Evolutionary conservation across 2,113 vertebrate species (phyloP), one percentile per base, ranked within the genome.

Genomic region (Gopherus evgoodei): DNA sequence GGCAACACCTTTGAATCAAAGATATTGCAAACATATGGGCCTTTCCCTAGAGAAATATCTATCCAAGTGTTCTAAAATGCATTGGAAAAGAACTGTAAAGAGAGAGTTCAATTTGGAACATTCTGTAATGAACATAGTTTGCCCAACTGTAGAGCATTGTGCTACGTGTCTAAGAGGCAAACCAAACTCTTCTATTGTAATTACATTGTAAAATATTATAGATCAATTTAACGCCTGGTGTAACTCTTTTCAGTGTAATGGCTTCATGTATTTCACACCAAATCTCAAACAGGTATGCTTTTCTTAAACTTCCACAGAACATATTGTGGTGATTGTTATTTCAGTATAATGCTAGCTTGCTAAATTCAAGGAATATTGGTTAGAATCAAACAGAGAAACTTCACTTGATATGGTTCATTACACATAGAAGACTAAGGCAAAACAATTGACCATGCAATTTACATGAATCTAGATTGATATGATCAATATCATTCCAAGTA

Each of bases 1-100:
- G 81, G 87, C 93, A 97, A 75, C 89, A 90, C 78, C 83, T 95
- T 90, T 93, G 87, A 95, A 92, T 97, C 25, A 83, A 94, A 95
- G 87, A 31, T 79, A 78, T 16, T 50, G 81, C 29, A 93, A 84
- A 85, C 13, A 81, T 42, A 87, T 91, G 76, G 56, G 54, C 57
- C 79, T 85, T 91, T 91, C 91, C 94, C 92, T 91, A 57, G 86
- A 92, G 94, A 88, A 12, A 12, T n/a, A 44, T 0, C 2, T 81
- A 90, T 92, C 86, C 94, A 86, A 83, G 81, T 42, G 53, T 29
- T 93, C 93, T 90, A 86, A 95, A 97, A 95, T 31, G 22, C 72
- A 94, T 93, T 83, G 19, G 62, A 62, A 95, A 86, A 89, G 88
- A 91, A 86, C 89, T 88, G 57, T 86, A 86, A 91, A 92, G 86